Evolutionary conservation across 2,797 vertebrate species (phyloP), one percentile per base, ranked within the genome.

Genomic region (Cheirogaleus major): DNA sequence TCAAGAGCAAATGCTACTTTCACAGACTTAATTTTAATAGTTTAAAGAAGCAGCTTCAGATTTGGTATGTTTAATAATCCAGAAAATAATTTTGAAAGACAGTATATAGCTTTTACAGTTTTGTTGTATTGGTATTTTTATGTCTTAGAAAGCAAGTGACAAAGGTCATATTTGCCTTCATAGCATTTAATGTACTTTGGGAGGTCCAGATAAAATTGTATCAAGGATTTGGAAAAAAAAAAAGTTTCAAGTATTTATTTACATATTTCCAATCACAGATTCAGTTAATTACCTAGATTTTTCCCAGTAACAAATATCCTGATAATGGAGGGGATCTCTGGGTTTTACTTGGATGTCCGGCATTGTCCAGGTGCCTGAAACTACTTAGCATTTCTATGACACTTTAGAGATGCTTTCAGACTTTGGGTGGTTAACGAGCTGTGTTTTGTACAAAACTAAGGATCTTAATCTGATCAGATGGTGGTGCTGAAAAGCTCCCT

Each of bases 331-430:
- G 73, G 43, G 85, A 32, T 63, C 89, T 95, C 96, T 73, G 95
- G 94, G 73, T 94, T 96, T 89, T 50, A 69, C 86, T 93, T 22
- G 67, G 43, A 85, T 59, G 70, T 95, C 82, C 50, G 95, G 87
- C 96, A 89, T 97, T 97, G 97, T 95, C 89, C 95, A 94, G 90
- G 95, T 95, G 97, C 92, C 93, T 20, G 92, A 70, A 50, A 52
- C 96, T 97, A 81, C 76, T 98, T 97, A 97, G 97, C 97, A 98
- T 98, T 97, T 98, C 97, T 97, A 97, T 98, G 89, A 96, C 95
- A 97, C 97, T 97, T 97, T 96, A 97, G 93, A 94, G 96, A 96
- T 79, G 97, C 96, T 97, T 97, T 97, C 97, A 97, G 98, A 97
- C 96, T 93, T 97, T 88, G 97, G 95, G 94, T 91, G 91, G 89